A percentile compares a stretch with the other conserved stretches of the same genome.
Conservation (phyloP, 2,888 invertebrate genomes). For the Melieria picta region DNA sequence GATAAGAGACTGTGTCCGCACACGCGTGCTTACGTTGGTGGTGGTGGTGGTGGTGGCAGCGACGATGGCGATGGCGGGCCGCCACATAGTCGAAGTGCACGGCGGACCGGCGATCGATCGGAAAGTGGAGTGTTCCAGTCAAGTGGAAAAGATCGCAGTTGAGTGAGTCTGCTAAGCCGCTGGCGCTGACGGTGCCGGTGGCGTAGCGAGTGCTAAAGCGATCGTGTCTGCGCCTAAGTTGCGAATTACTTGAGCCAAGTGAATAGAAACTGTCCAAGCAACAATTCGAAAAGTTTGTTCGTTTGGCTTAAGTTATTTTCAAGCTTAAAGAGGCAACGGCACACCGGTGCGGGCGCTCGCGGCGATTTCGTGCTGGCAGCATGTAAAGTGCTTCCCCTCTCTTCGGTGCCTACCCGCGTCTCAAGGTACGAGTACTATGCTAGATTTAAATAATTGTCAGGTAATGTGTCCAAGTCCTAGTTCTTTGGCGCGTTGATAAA, state of each 20-base stretch:
- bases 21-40: neutral
- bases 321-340: constrained; percentile 52
- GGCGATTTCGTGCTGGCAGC: no score
- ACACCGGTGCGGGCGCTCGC: neutral
- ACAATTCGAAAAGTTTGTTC: constrained; percentile 62
- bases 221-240: constrained; percentile 47
- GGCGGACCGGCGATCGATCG: no score
- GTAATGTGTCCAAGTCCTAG: no score
- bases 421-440: no score
- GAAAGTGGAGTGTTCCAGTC: no score
- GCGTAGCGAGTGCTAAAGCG: constrained; percentile 3
- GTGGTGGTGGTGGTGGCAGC: neutral
- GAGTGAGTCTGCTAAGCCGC: neutral
- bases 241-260: constrained; percentile 67
- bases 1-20: constrained; percentile 43
- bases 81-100: neutral
- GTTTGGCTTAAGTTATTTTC: constrained; percentile 68
- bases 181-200: neutral
- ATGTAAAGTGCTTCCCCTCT: no score
- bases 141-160: neutral
- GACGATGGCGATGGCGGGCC: neutral
- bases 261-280: constrained; percentile 62
- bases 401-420: no score
- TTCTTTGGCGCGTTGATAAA: no score
- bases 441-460: no score